Percentiles rank a stretch among this genome's conserved stretches.
These are phyloP conservation scores for Philhelius pedissequus DNA, from an alignment of 2,888 invertebrate genomes.

Conservation along the genomic window DNA sequence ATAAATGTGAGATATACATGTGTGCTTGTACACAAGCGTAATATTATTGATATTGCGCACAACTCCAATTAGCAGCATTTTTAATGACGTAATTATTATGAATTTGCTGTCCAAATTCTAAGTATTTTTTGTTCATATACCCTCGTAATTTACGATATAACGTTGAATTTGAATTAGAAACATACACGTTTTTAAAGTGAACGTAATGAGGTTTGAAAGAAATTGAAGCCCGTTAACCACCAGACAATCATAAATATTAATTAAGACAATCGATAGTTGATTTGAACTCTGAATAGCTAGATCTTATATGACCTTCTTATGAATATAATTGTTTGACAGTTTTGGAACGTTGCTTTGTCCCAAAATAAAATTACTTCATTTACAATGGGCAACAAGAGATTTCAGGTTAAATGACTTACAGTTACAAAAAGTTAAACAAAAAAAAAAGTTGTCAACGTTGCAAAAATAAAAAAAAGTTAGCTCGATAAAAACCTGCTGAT, in stretches of 20 bases:
- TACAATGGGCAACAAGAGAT: not conserved
- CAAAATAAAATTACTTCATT: not conserved
- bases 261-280: constrained; percentile 62
- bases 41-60: constrained; percentile 48
- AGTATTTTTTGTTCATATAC: not conserved
- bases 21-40: constrained; percentile 7
- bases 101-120: constrained; percentile 60
- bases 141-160: not conserved
- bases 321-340: constrained; percentile 26
- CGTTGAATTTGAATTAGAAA: not conserved
- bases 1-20: not conserved
- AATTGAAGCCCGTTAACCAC: constrained; percentile 63
- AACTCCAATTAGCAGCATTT: constrained; percentile 30
- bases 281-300: constrained; percentile 4
- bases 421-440: too few species aligned
- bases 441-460: too few species aligned
- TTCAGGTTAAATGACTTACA: not conserved
- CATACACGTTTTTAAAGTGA: constrained; percentile 41
- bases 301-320: not conserved
- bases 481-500: too few species aligned
- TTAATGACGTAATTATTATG: constrained; percentile 61
- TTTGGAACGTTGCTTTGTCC: not conserved
- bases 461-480: too few species aligned
- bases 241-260: constrained; percentile 65
- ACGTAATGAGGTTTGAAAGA: constrained; percentile 64